phyloP scores from a whole-genome alignment of 2,888 invertebrate species.

The Phaedon cochleariae region DNA sequence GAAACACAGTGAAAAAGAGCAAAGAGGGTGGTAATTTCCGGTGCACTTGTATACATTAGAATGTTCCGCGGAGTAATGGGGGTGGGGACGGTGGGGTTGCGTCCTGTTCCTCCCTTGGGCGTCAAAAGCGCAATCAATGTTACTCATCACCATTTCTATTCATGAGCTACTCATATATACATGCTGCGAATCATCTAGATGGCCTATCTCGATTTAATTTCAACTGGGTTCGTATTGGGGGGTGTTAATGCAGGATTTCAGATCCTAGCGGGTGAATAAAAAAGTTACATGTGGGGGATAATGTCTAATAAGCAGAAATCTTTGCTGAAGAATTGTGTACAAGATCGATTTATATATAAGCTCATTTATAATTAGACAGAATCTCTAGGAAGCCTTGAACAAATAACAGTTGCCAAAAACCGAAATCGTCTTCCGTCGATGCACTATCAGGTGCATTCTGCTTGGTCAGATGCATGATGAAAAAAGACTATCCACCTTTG shows the following conservation, averaged over 20 bases:
- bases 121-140: constrained; percentile 54
- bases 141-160: constrained; percentile 56
- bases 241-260: background rate
- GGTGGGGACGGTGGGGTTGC: constrained; percentile 33
- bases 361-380: too few species aligned
- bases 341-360: too few species aligned
- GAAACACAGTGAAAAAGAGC: background rate
- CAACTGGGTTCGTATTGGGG: background rate
- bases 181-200: constrained; percentile 48
- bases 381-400: too few species aligned
- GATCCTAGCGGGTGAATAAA: too few species aligned
- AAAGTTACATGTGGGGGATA: too few species aligned
- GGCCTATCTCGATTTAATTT: constrained; percentile 56
- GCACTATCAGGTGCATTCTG: too few species aligned
- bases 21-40: constrained; percentile 46
- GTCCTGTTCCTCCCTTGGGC: constrained; percentile 38
- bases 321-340: too few species aligned
- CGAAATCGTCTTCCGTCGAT: too few species aligned
- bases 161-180: constrained; percentile 53
- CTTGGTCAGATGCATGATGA: too few species aligned
- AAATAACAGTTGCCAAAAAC: too few species aligned
- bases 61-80: constrained; percentile 42
- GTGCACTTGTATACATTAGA: constrained; percentile 42
- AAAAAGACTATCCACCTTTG: too few species aligned
- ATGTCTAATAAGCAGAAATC: too few species aligned